These are phyloP conservation scores for Epinephelus coioides DNA, from an alignment of 2,797 vertebrate genomes.

Conservation along the genomic window DNA sequence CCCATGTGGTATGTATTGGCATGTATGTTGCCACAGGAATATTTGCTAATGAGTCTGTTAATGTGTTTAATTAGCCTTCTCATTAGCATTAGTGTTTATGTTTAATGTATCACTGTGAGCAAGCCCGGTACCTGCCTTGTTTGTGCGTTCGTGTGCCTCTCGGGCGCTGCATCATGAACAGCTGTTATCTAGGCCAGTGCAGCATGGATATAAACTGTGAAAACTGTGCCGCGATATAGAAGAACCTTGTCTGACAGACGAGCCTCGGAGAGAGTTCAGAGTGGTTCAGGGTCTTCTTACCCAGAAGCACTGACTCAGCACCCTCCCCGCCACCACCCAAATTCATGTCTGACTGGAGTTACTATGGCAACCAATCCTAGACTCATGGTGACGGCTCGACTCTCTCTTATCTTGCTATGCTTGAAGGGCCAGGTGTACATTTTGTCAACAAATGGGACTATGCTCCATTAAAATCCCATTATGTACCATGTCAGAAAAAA, in stretches of 20 bases:
- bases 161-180: conserved; percentile 49
- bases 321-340: conserved; percentile 52
- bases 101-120: conserved; percentile 24
- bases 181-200: conserved; percentile 61
- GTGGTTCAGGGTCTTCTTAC: conserved; percentile 57
- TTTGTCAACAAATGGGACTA: conserved; percentile 64
- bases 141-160: conserved; percentile 27
- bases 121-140: conserved; percentile 17
- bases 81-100: conserved; percentile 30
- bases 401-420: conserved; percentile 60
- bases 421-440: conserved; percentile 68
- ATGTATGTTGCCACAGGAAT: not conserved
- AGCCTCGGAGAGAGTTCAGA: conserved; percentile 32
- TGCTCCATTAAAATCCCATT: conserved; percentile 60
- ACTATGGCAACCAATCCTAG: conserved; percentile 73
- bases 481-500: conserved; percentile 28
- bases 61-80: conserved; percentile 28
- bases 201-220: conserved; percentile 47
- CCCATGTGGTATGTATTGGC: not conserved
- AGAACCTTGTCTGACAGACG: conserved; percentile 56
- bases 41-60: conserved; percentile 15
- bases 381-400: conserved; percentile 47
- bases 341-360: conserved; percentile 72
- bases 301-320: conserved; percentile 76
- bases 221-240: conserved; percentile 40